These are phyloP conservation scores for Andrena bucephala DNA, from an alignment of 2,888 invertebrate genomes.

Conservation along the genomic window DNA sequence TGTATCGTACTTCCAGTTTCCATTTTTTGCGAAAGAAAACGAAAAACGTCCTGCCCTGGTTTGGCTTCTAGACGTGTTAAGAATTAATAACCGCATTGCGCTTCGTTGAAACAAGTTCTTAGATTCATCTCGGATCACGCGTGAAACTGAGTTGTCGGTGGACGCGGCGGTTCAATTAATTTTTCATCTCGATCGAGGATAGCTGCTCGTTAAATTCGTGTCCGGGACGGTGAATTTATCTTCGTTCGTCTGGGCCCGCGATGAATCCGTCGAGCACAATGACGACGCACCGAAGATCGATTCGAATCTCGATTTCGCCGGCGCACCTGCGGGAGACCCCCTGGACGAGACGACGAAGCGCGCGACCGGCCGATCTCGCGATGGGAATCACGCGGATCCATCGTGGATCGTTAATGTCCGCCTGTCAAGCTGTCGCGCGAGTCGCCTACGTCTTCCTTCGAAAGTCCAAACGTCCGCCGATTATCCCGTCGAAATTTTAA, in stretches of 20 bases:
- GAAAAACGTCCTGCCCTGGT: background rate
- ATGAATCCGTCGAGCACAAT: constrained; percentile 34
- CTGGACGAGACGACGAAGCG: constrained; percentile 15
- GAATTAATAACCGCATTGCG: background rate
- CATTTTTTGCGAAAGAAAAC: background rate
- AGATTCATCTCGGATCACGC: background rate
- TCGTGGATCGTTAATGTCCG: constrained; percentile 80
- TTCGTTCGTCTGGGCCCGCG: constrained; percentile 39
- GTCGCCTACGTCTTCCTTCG: constrained; percentile 81
- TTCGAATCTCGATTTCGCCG: constrained; percentile 59
- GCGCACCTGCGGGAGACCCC: constrained; percentile 53
- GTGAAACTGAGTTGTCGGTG: constrained; percentile 12
- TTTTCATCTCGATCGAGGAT: constrained; percentile 29
- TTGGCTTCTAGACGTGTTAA: too few species aligned
- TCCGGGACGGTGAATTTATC: constrained; percentile 50
- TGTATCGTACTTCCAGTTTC: too few species aligned
- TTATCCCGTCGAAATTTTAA: constrained; percentile 59
- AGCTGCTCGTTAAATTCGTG: constrained; percentile 40
- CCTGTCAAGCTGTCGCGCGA: constrained; percentile 82
- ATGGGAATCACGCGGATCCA: constrained; percentile 76
- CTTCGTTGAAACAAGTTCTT: background rate
- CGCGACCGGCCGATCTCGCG: constrained; percentile 58
- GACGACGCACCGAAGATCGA: constrained; percentile 53
- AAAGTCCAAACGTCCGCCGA: constrained; percentile 55
- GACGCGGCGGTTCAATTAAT: constrained; percentile 25